Evolutionary conservation across 2,113 vertebrate species (phyloP), one percentile per base, ranked within the genome.

Genomic region (Carollia perspicillata): DNA sequence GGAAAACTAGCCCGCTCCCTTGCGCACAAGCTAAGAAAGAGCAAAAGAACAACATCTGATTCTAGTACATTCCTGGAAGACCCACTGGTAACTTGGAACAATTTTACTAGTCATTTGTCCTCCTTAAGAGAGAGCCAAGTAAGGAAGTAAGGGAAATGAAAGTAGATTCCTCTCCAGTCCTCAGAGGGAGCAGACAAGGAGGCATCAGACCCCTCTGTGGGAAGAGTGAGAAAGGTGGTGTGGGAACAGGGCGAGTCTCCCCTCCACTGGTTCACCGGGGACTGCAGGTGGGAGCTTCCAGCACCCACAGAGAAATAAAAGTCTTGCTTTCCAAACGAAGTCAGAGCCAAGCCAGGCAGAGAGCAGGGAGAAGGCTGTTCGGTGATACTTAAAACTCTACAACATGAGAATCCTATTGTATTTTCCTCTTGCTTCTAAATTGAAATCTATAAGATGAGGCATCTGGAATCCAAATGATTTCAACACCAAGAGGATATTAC

Each of bases 391-490:
- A 63, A 92, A 93, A 96, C 44, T 42, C 4, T 11, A 0, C 35
- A 10, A 68, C 89, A 87, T n/a, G 83, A 13, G 11, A 96, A 94
- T 65, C 69, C 69, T 68, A 51, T 53, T 37, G 1, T 89, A 84
- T 81, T 90, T 86, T 97, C 51, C 37, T 97, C 74, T 87, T 22
- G 63, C 55, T 89, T 65, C 84, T 35, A 58, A 83, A 89, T 9
- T 91, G 42, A 96, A 98, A 95, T 97, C 77, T 51, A 2, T 90
- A 89, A 97, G 84, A 33, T 66, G n/a, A 87, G 68, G 81, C 68
- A 63, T 3, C 65, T 97, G 68, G 53, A 97, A 89, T 65, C 28
- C 91, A 84, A 8, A 71, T 71, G 68, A 86, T 97, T 96, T 97
- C 69, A 83, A 53, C 90, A 89, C 40, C 80, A 93, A 97, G 5